Evolutionary conservation across 2,113 vertebrate species (phyloP).

Genomic region (Ginglymostoma cirratum): DNA sequence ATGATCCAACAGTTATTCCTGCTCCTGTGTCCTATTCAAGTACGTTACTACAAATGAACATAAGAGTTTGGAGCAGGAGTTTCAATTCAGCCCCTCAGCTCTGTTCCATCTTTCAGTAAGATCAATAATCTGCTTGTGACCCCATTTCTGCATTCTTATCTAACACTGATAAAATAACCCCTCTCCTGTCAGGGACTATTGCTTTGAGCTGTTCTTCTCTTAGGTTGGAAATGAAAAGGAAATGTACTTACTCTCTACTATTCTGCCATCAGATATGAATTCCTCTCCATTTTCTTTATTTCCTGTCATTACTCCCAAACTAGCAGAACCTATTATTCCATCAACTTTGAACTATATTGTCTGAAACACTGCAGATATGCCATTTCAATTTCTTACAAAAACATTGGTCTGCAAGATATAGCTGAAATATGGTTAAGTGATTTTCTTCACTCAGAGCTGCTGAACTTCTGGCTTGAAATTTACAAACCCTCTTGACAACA

Average conservation of each 20-base stretch:
- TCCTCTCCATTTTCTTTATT: background rate
- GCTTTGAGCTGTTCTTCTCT: background rate
- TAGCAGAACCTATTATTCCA: background rate
- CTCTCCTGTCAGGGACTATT: background rate
- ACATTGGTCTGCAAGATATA: background rate
- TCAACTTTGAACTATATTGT: background rate
- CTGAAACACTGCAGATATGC: background rate
- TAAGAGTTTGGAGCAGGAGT: too few species aligned
- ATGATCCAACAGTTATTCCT: background rate
- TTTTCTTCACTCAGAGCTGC: background rate
- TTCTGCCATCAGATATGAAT: background rate
- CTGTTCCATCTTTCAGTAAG: too few species aligned
- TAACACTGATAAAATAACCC: background rate
- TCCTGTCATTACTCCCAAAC: background rate
- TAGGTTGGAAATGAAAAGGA: background rate
- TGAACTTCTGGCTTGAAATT: background rate
- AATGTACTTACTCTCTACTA: background rate
- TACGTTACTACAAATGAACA: background rate
- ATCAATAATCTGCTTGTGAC: too few species aligned
- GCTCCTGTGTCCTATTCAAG: background rate
- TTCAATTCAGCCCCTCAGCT: too few species aligned
- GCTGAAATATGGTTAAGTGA: background rate
- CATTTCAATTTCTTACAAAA: background rate
- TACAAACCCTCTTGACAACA: background rate
- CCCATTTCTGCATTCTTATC: too few species aligned